These are phyloP conservation scores for Dolichomitus sp. DNA, from an alignment of 2,888 invertebrate species.

Conservation along the genomic window DNA sequence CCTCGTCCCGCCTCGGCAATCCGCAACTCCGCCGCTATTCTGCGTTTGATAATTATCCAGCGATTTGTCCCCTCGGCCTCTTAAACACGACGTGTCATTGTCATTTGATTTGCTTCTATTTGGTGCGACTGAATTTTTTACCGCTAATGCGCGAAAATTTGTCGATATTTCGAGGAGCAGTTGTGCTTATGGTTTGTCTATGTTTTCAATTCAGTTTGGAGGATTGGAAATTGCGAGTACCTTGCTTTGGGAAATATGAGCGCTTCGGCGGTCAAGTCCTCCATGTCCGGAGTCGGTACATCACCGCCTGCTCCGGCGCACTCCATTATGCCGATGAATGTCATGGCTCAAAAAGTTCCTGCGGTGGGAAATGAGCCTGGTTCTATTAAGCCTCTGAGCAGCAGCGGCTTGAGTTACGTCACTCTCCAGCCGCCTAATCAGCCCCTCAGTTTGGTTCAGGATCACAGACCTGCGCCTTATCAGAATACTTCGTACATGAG, in stretches of 20 bases:
- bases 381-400: conserved; percentile 81
- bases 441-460: conserved; percentile 84
- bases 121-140: background rate
- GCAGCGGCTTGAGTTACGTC: conserved; percentile 81
- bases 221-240: background rate
- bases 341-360: conserved; percentile 84
- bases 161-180: background rate
- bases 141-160: background rate
- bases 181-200: background rate
- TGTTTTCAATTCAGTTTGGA: conserved; percentile 27
- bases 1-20: conserved; percentile 3
- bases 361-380: conserved; percentile 69
- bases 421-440: conserved; percentile 82
- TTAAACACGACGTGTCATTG: background rate
- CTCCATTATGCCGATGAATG: conserved; percentile 84
- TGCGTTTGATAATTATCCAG: conserved; percentile 1
- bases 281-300: conserved; percentile 83
- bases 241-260: conserved; percentile 77
- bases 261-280: conserved; percentile 84
- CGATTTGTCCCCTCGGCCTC: background rate
- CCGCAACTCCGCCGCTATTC: background rate
- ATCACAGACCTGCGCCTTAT: conserved; percentile 83
- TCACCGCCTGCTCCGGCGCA: conserved; percentile 80
- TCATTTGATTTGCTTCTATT: background rate
- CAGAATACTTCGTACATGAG: conserved; percentile 77